A percentile compares a stretch with the other conserved stretches of the same genome.
Evolutionary conservation across 2,797 vertebrate genomes (phyloP).

Genomic region (Enteromius trimaculatus): DNA sequence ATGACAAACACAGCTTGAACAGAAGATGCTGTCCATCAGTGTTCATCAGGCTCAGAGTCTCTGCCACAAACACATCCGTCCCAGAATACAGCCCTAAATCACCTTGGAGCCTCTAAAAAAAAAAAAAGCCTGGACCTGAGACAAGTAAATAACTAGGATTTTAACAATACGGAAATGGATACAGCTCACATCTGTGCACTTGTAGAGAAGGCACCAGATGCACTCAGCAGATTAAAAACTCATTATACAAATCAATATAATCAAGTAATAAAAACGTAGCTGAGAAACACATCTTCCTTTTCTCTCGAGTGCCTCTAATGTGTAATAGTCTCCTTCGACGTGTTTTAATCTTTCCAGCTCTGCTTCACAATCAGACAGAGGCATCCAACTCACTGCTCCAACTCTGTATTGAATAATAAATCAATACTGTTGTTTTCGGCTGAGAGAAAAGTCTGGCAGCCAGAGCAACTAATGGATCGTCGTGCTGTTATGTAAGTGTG

Average conservation of each 20-base stretch:
- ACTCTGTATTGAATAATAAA: slow-evolving; percentile 24
- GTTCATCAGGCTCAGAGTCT: background rate
- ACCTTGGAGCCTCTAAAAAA: background rate
- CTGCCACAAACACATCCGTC: background rate
- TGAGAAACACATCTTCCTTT: background rate
- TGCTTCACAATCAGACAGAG: background rate
- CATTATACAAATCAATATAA: slow-evolving; percentile 4
- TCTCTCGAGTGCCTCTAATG: background rate
- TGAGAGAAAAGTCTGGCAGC: slow-evolving; percentile 21
- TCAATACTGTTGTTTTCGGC: slow-evolving; percentile 31
- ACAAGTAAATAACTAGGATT: background rate
- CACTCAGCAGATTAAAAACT: background rate
- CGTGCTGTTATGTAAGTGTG: slow-evolving; percentile 46
- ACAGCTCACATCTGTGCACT: slow-evolving; percentile 1
- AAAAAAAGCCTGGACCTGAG: background rate
- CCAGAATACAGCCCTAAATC: background rate
- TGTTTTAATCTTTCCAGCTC: background rate
- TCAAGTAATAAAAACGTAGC: background rate
- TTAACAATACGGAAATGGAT: slow-evolving; percentile 6
- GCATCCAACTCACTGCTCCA: background rate
- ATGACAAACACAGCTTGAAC: slow-evolving; percentile 19
- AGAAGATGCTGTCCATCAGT: slow-evolving; percentile 10
- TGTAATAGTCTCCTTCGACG: background rate
- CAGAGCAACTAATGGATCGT: slow-evolving; percentile 17
- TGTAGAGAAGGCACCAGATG: background rate